Percentiles rank a stretch among this genome's conserved stretches.
Evolutionary conservation across 2,888 invertebrate genomes (phyloP).

Genomic region (Julus scandinavius): DNA sequence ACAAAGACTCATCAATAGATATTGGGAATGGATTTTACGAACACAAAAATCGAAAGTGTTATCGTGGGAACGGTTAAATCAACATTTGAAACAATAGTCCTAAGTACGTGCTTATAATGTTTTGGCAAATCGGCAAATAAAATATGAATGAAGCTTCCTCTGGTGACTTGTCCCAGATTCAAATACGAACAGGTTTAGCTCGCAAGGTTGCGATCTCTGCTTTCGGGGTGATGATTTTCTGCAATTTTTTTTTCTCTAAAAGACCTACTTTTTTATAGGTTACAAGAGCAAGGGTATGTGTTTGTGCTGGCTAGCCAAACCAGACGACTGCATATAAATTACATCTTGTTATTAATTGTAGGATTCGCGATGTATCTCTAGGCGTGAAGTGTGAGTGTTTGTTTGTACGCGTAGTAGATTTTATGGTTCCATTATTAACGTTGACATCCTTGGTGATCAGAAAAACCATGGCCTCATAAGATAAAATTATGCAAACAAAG

Average conservation of each 20-base stretch:
- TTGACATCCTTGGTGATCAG: conserved; percentile 22
- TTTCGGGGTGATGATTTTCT: neutral
- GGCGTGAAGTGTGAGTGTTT: conserved; percentile 31
- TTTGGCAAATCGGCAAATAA: conserved; percentile 8
- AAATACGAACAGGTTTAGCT: neutral
- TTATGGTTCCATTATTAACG: conserved; percentile 37
- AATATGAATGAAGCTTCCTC: conserved; percentile 25
- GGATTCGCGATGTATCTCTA: neutral
- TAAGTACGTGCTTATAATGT: neutral
- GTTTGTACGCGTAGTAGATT: neutral
- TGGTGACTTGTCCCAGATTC: conserved; percentile 18
- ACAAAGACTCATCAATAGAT: neutral
- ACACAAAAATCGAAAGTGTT: neutral
- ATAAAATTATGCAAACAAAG: conserved; percentile 26
- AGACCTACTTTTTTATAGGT: conserved; percentile 21
- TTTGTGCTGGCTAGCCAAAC: neutral
- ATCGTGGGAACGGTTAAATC: neutral
- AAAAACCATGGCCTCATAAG: conserved; percentile 33
- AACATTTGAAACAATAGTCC: neutral
- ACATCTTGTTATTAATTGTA: conserved; percentile 26
- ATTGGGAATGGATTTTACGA: neutral
- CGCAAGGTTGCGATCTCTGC: neutral
- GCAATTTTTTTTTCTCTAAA: neutral
- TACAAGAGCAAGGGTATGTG: conserved; percentile 40
- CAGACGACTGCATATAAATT: conserved; percentile 43